phyloP scores from a whole-genome alignment of 2,797 vertebrate genomes.

The Pseudochirops cupreus region DNA sequence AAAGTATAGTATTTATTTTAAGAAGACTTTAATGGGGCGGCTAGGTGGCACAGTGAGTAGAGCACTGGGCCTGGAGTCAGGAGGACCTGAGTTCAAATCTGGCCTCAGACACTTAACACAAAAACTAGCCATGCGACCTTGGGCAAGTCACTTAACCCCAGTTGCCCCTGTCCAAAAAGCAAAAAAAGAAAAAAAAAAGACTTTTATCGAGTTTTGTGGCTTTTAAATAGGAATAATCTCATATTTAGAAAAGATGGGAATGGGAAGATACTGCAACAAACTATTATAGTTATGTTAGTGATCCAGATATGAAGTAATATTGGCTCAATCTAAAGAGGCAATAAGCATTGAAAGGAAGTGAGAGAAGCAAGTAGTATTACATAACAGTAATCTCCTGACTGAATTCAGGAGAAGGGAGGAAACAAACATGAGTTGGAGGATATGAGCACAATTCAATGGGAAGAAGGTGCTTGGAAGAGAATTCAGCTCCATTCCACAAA shows the following conservation, averaged over 20 bases:
- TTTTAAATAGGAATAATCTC: neutral
- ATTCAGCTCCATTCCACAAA: neutral
- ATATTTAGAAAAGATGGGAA: neutral
- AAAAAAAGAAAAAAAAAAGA: no score
- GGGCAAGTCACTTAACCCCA: no score
- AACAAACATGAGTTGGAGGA: neutral
- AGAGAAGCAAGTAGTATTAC: neutral
- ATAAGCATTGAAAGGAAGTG: neutral
- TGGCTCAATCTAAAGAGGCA: neutral
- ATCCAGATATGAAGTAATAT: neutral
- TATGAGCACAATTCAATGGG: neutral
- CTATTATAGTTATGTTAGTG: neutral
- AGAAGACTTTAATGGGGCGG: no score
- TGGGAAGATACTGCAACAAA: neutral
- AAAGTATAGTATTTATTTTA: neutral
- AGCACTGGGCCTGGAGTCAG: no score
- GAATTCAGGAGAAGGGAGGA: neutral
- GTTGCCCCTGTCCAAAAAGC: no score
- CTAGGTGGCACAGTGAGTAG: no score
- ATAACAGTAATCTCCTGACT: neutral
- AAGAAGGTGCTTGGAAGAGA: neutral
- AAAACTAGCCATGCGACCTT: no score
- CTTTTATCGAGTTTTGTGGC: no score
- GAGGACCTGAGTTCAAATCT: no score
- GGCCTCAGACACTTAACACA: no score